phyloP scores from a whole-genome alignment of 2,113 vertebrate species.

The Trichomycterus rosablanca region DNA sequence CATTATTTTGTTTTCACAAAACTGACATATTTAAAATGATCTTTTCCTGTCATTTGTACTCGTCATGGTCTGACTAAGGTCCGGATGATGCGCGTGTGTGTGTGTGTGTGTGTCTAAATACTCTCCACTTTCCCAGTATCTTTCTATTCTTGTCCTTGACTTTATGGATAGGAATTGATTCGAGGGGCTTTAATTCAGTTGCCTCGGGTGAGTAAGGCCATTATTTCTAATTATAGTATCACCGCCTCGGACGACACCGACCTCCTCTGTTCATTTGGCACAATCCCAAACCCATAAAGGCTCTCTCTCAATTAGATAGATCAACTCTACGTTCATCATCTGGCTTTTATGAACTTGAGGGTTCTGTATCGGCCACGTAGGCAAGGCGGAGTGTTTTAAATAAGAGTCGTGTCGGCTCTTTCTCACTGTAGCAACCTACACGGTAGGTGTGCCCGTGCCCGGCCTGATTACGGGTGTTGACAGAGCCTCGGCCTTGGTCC shows the following conservation, averaged over 20 bases:
- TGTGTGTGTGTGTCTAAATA: background rate
- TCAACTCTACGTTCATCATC: background rate
- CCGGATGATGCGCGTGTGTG: background rate
- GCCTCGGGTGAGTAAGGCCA: constrained; percentile 44
- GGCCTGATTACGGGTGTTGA: constrained; percentile 62
- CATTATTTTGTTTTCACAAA: too few species aligned
- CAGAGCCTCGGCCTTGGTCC: constrained; percentile 57
- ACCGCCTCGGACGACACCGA: constrained; percentile 40
- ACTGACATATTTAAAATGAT: too few species aligned
- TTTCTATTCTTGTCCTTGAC: constrained; percentile 49
- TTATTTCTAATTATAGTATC: constrained; percentile 58
- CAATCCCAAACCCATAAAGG: background rate
- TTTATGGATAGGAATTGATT: constrained; percentile 55
- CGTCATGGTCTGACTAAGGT: background rate
- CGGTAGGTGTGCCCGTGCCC: constrained; percentile 24
- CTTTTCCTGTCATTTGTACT: too few species aligned
- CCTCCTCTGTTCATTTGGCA: background rate
- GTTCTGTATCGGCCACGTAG: too few species aligned
- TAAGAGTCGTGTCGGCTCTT: background rate
- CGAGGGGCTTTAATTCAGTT: constrained; percentile 55
- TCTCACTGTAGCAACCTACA: background rate
- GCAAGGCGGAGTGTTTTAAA: too few species aligned
- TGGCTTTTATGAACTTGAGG: too few species aligned
- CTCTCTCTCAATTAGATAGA: background rate
- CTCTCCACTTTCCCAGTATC: constrained; percentile 38